Evolutionary conservation across 92 coral and sea anemone species (phyloP).

Genomic region (Phenganax subtilis): DNA sequence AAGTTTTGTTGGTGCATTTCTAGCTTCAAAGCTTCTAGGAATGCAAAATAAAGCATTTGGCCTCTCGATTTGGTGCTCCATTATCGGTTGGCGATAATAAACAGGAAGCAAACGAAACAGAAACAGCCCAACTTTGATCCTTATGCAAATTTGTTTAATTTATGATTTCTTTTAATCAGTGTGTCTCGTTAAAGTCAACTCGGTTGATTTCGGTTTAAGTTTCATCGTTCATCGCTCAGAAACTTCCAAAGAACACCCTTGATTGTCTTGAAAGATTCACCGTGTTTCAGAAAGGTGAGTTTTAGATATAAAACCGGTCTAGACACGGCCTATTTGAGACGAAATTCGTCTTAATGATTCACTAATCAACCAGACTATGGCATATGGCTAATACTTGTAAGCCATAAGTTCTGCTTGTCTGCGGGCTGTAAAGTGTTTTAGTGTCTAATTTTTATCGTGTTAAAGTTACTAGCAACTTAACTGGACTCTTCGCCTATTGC

Average conservation of each 20-base stretch:
- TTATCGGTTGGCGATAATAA: not conserved
- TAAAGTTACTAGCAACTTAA: not conserved
- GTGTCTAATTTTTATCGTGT: no score
- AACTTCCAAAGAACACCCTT: not conserved
- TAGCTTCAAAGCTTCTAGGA: not conserved
- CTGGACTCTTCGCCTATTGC: not conserved
- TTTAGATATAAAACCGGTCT: not conserved
- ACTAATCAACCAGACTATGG: constrained; percentile 27
- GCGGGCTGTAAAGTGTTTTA: not conserved
- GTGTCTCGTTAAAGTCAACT: constrained; percentile 33
- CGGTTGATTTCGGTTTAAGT: constrained; percentile 3
- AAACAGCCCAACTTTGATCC: not conserved
- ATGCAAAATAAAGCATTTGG: not conserved
- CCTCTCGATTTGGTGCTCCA: not conserved
- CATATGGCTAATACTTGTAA: not conserved
- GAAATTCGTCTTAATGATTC: constrained; percentile 23
- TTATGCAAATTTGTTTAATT: constrained; percentile 40
- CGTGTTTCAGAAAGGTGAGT: constrained; percentile 5
- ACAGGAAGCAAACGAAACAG: not conserved
- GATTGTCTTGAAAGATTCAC: not conserved
- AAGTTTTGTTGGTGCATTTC: not conserved
- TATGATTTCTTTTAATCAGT: constrained; percentile 31
- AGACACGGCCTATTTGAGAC: not conserved
- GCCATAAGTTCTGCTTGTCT: not conserved
- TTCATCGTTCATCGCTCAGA: not conserved